These are phyloP conservation scores for Eupithecia centaureata DNA, from an alignment of 2,888 invertebrate genomes.

Conservation along the genomic window DNA sequence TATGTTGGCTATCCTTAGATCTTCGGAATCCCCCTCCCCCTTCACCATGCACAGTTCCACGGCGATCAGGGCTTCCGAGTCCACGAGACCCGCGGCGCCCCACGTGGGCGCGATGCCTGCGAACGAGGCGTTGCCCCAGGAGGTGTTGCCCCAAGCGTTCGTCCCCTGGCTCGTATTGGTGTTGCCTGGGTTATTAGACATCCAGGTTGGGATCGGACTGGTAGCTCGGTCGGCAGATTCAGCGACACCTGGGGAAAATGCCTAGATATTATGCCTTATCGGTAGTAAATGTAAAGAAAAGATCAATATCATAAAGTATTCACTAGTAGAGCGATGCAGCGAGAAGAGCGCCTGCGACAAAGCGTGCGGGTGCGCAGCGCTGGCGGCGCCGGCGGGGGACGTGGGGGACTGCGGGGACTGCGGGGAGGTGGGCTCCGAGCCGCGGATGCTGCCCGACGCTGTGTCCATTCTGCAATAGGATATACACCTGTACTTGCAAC, in stretches of 20 bases:
- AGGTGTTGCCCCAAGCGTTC: constrained; percentile 87
- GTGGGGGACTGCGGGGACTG: constrained; percentile 80
- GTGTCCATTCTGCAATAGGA: constrained; percentile 91
- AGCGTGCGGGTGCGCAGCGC: constrained; percentile 65
- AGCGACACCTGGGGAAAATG: constrained; percentile 26
- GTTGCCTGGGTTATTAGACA: constrained; percentile 79
- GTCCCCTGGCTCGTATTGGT: constrained; percentile 79
- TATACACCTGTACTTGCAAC: neutral
- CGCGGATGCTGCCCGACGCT: constrained; percentile 94
- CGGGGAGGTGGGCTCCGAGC: constrained; percentile 89
- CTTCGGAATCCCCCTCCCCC: constrained; percentile 79
- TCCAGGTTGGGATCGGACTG: constrained; percentile 60
- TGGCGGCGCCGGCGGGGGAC: constrained; percentile 76
- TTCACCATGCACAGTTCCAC: constrained; percentile 76
- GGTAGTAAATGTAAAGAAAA: too few relatives aligned
- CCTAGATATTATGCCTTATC: neutral
- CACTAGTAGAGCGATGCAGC: constrained; percentile 49
- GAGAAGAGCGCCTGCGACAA: constrained; percentile 62
- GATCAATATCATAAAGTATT: too few relatives aligned
- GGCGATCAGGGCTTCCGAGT: constrained; percentile 92
- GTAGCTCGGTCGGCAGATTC: constrained; percentile 53
- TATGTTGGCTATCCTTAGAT: constrained; percentile 91
- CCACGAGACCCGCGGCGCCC: constrained; percentile 89
- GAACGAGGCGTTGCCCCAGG: constrained; percentile 84
- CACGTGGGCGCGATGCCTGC: constrained; percentile 79